Evolutionary conservation across 2,797 vertebrate genomes (phyloP).

Genomic region (Anniella stebbinsi): DNA sequence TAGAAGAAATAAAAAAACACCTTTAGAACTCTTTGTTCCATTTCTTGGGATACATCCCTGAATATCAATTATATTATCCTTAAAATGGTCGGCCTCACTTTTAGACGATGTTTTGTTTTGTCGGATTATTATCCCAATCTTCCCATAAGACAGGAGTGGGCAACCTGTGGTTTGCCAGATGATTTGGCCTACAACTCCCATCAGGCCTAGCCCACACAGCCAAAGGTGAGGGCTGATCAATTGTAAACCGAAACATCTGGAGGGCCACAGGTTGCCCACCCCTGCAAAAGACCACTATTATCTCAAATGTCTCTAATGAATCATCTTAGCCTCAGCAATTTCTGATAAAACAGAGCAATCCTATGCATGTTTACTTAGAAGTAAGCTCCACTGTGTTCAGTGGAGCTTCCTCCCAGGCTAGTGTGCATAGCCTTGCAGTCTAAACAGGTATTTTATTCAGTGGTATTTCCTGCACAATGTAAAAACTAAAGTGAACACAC

Average conservation of each 20-base stretch:
- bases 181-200: too few species aligned
- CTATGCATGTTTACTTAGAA: neutral
- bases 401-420: neutral
- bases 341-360: constrained; percentile 20
- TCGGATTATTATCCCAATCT: constrained; percentile 9
- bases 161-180: too few species aligned
- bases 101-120: neutral
- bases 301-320: neutral
- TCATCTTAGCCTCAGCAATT: constrained; percentile 26
- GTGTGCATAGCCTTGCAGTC: neutral
- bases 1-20: neutral
- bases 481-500: constrained; percentile 33
- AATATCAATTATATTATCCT: too few species aligned
- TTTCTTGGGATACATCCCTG: accelerated
- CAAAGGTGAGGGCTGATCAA: neutral
- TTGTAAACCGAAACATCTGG: neutral
- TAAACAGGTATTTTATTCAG: constrained; percentile 39
- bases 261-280: too few species aligned
- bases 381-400: neutral
- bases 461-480: constrained; percentile 44
- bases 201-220: too few species aligned
- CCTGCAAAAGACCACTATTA: too few species aligned
- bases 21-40: accelerated
- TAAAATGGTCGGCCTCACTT: neutral
- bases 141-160: neutral